Base-by-base conservation (phyloP, 2,113 vertebrate genomes). In the Fulmarus glacialis region DNA sequence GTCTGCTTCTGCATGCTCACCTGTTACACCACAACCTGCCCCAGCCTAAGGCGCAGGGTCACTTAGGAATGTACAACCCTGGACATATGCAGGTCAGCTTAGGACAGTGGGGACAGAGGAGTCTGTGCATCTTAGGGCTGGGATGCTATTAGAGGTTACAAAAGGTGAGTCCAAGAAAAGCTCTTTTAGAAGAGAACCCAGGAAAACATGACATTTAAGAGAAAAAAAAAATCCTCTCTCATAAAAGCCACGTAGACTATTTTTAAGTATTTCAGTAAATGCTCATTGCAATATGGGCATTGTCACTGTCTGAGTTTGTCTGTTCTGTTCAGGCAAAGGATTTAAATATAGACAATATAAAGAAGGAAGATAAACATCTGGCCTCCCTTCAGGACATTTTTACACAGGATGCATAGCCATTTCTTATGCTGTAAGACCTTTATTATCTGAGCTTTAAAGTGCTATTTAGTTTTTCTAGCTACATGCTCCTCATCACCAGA, bases 51-150 rank as follows among this genome's bases (percentile, higher is more conserved):
- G 62, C 23, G 27, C 4, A 8, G 2, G 3, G 5, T 36, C 55
- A 27, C 23, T 36, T 23, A 6, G 14, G 36, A 70, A 77, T 3
- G 7, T 4, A 50, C 52, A 48, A 23, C 7, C 23, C 12, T 11
- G n/a, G 30, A 34, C 24, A 43, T 2, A 4, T 0, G 3, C 27
- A 56, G 36, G 7, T 30, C 53, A 73, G 36, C 30, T 30, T 21
- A 24, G 32, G 48, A n/a, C 38, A 45, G 15, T 9, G 27, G 36
- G 45, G 22, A 83, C 12, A 21, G 26, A 83, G 5, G 12, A 24
- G 2, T 53, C 47, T 59, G 8, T 43, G 20, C 18, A 11, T 27
- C n/a, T 67, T 43, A 40, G 26, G 48, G 17, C 23, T 81, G 8
- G 7, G 5, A 50, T 53, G 38, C 15, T 71, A 2, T 63, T 8